These are phyloP conservation scores for Mimumesa dahlbomi DNA, from an alignment of 2,888 invertebrate species.

Conservation along the genomic window DNA sequence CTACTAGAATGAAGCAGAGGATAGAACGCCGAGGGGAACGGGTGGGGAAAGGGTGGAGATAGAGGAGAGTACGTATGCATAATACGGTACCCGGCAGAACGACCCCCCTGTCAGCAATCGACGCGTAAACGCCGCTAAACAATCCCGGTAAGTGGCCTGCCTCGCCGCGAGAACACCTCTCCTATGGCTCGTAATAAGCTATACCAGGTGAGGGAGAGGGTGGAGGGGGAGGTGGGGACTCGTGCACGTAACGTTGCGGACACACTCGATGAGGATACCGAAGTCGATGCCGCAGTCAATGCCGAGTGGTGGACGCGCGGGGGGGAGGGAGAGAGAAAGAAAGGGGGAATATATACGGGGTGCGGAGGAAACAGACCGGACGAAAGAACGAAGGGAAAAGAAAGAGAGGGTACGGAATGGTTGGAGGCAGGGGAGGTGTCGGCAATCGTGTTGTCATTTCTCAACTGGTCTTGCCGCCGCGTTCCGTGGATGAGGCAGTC, in stretches of 20 bases:
- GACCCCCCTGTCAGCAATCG: constrained; percentile 66
- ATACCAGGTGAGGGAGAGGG: too few relatives aligned
- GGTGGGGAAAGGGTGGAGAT: constrained; percentile 6
- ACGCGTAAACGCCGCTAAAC: constrained; percentile 71
- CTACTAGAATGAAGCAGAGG: background rate
- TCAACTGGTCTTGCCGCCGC: constrained; percentile 64
- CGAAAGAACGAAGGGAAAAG: constrained; percentile 15
- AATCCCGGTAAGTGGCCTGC: constrained; percentile 68
- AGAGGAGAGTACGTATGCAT: constrained; percentile 40
- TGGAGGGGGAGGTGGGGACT: too few relatives aligned
- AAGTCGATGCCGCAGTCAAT: constrained; percentile 11
- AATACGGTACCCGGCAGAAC: constrained; percentile 53
- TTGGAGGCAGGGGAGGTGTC: constrained; percentile 59
- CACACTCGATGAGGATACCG: constrained; percentile 5
- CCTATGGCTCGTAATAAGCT: constrained; percentile 64
- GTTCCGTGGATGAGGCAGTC: constrained; percentile 50
- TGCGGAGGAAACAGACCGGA: too few relatives aligned
- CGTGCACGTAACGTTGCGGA: constrained; percentile 30
- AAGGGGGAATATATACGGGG: too few relatives aligned
- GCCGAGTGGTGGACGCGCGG: constrained; percentile 3
- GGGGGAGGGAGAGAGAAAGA: constrained; percentile 1
- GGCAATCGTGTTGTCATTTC: constrained; percentile 74
- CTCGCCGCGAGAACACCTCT: constrained; percentile 59
- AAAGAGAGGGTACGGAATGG: constrained; percentile 10
- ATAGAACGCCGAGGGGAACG: background rate